A percentile compares a stretch with the other conserved stretches of the same genome.
Conservation (phyloP, 2,888 invertebrate species). For the Drosophila mulleri region DNA sequence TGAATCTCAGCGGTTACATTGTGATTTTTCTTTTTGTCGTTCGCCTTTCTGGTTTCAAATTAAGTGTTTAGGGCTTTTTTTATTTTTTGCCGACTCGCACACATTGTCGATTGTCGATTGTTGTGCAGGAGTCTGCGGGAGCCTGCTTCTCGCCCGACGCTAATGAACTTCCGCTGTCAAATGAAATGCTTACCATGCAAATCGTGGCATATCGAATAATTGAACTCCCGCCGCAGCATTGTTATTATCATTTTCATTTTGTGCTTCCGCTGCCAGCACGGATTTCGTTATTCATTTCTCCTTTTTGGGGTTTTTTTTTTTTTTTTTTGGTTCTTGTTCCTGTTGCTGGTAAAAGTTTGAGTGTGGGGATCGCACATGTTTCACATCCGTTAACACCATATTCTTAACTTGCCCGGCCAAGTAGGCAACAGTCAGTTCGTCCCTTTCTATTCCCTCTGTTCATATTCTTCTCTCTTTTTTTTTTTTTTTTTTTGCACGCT, state of each 20-base stretch:
- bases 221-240: conserved; percentile 66
- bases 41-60: conserved; percentile 56
- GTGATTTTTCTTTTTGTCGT: conserved; percentile 27
- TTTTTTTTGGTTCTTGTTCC: conserved; percentile 14
- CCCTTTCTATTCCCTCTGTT: background rate
- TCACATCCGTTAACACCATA: conserved; percentile 67
- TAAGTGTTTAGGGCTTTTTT: conserved; percentile 52
- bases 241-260: conserved; percentile 75
- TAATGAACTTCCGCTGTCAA: conserved; percentile 74
- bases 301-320: conserved; percentile 4
- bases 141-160: conserved; percentile 27
- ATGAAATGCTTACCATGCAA: conserved; percentile 75
- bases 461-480: background rate
- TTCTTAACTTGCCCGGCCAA: conserved; percentile 48
- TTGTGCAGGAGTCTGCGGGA: conserved; percentile 4
- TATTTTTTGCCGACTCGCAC: conserved; percentile 8
- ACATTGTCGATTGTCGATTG: conserved; percentile 17
- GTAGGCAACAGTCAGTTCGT: conserved; percentile 59
- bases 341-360: conserved; percentile 34
- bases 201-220: conserved; percentile 72
- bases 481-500: conserved; percentile 20
- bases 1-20: conserved; percentile 25
- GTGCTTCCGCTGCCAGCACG: conserved; percentile 51
- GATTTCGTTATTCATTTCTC: conserved; percentile 2
- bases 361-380: conserved; percentile 64